Percentiles rank a stretch among this genome's conserved stretches.
phyloP scores from a whole-genome alignment of 2,113 vertebrate species.

The Arvicanthis niloticus region DNA sequence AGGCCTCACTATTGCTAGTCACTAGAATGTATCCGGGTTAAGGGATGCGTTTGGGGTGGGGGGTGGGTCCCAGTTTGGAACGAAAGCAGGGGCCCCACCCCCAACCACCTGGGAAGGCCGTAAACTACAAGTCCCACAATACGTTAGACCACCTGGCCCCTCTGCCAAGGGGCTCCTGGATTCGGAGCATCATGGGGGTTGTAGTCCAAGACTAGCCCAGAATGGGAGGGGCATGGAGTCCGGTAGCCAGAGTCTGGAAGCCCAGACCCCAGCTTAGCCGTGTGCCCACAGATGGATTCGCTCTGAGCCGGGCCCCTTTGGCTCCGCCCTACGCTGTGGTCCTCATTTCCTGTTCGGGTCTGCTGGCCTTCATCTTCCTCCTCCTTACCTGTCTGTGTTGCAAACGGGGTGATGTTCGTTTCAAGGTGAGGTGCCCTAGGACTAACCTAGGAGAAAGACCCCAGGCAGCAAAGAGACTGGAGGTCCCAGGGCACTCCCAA shows the following conservation, averaged over 20 bases:
- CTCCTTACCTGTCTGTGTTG: conserved; percentile 97
- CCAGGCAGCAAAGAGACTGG: neutral
- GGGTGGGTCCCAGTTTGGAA: conserved; percentile 45
- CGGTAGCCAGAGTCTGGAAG: neutral
- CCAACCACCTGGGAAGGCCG: conserved; percentile 74
- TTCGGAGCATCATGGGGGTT: conserved; percentile 55
- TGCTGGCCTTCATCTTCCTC: conserved; percentile 94
- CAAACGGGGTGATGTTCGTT: conserved; percentile 94
- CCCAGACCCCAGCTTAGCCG: conserved; percentile 51
- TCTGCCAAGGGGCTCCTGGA: conserved; percentile 39
- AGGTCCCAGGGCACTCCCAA: neutral
- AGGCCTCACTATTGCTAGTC: conserved; percentile 28
- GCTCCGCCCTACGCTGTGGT: conserved; percentile 95
- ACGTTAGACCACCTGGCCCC: conserved; percentile 38
- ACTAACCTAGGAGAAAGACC: conserved; percentile 85
- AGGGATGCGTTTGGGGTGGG: neutral
- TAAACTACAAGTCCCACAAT: conserved; percentile 81
- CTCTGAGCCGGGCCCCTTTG: conserved; percentile 90
- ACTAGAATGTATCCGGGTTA: conserved; percentile 39
- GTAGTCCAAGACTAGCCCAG: conserved; percentile 41
- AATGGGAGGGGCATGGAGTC: neutral
- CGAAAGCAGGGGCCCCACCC: conserved; percentile 76
- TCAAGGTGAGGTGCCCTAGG: conserved; percentile 92
- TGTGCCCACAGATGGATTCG: conserved; percentile 82
- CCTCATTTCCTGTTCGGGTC: conserved; percentile 95